phyloP scores from a whole-genome alignment of 2,797 vertebrate species.

The Alectoris magna region DNA sequence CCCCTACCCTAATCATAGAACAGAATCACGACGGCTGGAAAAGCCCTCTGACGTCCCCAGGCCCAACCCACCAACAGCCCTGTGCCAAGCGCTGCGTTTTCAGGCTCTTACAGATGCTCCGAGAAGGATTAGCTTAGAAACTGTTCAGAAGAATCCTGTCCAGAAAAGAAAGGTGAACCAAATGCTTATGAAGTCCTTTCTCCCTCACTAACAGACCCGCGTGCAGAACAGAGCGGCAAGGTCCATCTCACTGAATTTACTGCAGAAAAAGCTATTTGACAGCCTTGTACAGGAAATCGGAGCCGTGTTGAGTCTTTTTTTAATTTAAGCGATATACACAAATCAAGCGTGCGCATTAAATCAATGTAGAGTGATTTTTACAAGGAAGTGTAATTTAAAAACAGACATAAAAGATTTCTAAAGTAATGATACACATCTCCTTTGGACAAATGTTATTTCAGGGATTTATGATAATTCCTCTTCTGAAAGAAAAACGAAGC shows the following conservation, averaged over 20 bases:
- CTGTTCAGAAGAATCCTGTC: slow-evolving; percentile 55
- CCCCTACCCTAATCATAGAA: neutral
- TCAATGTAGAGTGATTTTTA: slow-evolving; percentile 74
- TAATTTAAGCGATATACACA: slow-evolving; percentile 72
- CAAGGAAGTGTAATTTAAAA: slow-evolving; percentile 72
- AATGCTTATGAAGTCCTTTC: slow-evolving; percentile 34
- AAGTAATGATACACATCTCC: slow-evolving; percentile 69
- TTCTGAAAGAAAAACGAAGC: slow-evolving; percentile 77
- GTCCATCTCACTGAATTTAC: slow-evolving; percentile 52
- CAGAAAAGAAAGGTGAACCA: slow-evolving; percentile 43
- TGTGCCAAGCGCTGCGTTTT: slow-evolving; percentile 34
- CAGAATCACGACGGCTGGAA: neutral
- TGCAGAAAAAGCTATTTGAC: slow-evolving; percentile 57
- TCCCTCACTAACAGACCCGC: neutral
- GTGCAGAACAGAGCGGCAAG: slow-evolving; percentile 16
- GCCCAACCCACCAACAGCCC: slow-evolving; percentile 28
- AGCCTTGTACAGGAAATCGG: slow-evolving; percentile 70
- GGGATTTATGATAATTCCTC: slow-evolving; percentile 81
- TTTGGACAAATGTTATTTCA: slow-evolving; percentile 80
- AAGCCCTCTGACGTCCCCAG: neutral
- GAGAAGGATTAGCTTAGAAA: slow-evolving; percentile 14
- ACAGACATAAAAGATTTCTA: slow-evolving; percentile 69
- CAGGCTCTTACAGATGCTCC: slow-evolving; percentile 35
- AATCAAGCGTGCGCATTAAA: slow-evolving; percentile 77
- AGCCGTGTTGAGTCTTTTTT: slow-evolving; percentile 56